Evolutionary conservation across 2,888 invertebrate genomes (phyloP), one percentile per base, ranked within the genome.

Genomic region (Crioceris asparagi): DNA sequence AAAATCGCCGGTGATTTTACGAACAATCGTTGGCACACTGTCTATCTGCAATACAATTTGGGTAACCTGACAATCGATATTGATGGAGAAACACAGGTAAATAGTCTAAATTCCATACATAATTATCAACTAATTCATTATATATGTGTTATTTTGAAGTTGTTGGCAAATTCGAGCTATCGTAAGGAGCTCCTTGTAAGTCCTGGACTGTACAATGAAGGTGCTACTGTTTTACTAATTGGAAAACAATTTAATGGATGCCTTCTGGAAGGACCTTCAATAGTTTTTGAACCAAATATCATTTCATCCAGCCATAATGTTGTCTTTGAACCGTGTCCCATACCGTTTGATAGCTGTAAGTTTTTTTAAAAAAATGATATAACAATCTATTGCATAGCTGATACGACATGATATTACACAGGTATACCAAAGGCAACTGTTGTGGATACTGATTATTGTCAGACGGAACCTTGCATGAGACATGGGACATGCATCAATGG

Each of bases 171-270:
- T 65, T 75, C 79, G 35, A 82, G 83, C 2, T 82, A 78, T 67
- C 82, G 83, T 63, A 72, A 75, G 29, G 81, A 83, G 55, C 71
- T 87, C 50, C 67, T 87, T 45, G 74, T 75, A 17, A 76, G 79
- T 49, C 77, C 81, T 47, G 79, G 79, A 53, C 68, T 80, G 49
- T 77, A 80, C 60, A 76, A 78, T 49, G 77, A 74, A 50, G 79
- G 79, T 46, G 79, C 81, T 16, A 79, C 81, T 10, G 77, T 80
- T 44, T 67, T 87, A 50, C 75, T 83, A 46, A 76, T 90, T 43
- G 88, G 88, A 32, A 80, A 80, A 59, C 75, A 79, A 50, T 87
- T 84, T 68, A 76, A 77, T 54, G 90, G 88, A 45, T 90, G 90
- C 62, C 72, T 90, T 43, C 72, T 80, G 51, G 84, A 88, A 68